phyloP scores from a whole-genome alignment of 1,140 invertebrate genomes.

The Mizuhopecten yessoensis region DNA sequence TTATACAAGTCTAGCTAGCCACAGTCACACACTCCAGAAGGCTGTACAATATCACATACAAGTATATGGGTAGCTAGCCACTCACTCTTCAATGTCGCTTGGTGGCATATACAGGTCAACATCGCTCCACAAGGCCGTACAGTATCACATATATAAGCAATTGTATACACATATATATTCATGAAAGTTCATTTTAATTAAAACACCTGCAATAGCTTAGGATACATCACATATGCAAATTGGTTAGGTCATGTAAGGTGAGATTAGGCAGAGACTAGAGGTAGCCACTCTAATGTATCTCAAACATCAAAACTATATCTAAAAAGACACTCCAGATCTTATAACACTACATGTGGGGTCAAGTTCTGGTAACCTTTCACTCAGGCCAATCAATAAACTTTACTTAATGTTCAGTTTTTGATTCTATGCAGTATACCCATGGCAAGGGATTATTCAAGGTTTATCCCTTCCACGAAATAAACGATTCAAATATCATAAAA shows the following conservation, averaged over 20 bases:
- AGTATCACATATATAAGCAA: conserved; percentile 19
- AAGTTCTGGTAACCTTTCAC: no score
- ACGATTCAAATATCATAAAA: no score
- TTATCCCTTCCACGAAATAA: no score
- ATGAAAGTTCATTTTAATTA: neutral
- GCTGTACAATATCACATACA: no score
- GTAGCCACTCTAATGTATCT: neutral
- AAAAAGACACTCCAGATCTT: no score
- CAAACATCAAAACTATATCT: no score
- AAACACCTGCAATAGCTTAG: neutral
- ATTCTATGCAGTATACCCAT: no score
- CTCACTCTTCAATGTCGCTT: neutral
- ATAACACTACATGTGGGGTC: no score
- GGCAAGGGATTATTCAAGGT: no score
- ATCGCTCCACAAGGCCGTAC: neutral
- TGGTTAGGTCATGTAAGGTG: neutral
- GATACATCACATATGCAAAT: neutral
- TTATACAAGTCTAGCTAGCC: neutral
- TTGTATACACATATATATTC: neutral
- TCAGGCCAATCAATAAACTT: no score
- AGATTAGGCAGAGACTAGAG: neutral
- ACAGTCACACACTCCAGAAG: neutral
- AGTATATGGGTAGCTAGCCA: no score
- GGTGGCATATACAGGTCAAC: neutral
- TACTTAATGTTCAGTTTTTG: no score